Evolutionary conservation across 1,140 invertebrate species (phyloP).

Genomic region (Diorhabda elongata): DNA sequence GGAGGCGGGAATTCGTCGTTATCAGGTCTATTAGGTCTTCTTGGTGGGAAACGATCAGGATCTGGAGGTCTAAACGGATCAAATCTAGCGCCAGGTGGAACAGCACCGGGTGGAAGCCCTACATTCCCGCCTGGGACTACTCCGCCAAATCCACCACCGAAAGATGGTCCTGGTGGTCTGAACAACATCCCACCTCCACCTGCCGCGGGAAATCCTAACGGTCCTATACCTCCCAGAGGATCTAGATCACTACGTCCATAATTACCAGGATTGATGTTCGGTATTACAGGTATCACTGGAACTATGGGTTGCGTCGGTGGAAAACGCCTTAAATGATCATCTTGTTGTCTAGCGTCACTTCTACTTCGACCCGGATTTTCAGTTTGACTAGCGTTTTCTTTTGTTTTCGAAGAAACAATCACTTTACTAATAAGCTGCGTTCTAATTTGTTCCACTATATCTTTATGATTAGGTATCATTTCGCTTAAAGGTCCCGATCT

Average conservation of each 20-base stretch:
- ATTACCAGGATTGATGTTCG: slow-evolving; percentile 6
- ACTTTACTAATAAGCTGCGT: slow-evolving; percentile 53
- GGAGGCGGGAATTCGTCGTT: slow-evolving; percentile 73
- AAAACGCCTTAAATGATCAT: background rate
- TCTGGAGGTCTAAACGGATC: slow-evolving; percentile 75
- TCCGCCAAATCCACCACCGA: slow-evolving; percentile 18
- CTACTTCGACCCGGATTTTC: background rate
- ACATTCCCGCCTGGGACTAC: slow-evolving; percentile 18
- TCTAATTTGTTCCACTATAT: slow-evolving; percentile 51
- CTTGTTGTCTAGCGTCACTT: background rate
- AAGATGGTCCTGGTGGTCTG: slow-evolving; percentile 53
- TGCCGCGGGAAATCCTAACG: slow-evolving; percentile 29
- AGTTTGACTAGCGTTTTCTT: slow-evolving; percentile 36
- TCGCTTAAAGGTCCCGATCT: slow-evolving; percentile 43
- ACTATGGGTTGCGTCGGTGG: background rate
- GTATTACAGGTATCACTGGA: background rate
- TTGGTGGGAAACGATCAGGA: slow-evolving; percentile 34
- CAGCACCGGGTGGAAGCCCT: slow-evolving; percentile 51
- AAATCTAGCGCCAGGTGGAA: slow-evolving; percentile 74
- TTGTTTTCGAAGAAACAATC: slow-evolving; percentile 37
- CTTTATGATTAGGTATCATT: slow-evolving; percentile 50
- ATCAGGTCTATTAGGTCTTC: slow-evolving; percentile 54
- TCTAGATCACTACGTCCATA: slow-evolving; percentile 67
- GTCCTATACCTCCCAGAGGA: slow-evolving; percentile 57
- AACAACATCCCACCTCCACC: slow-evolving; percentile 66